Evolutionary conservation across 2,888 invertebrate genomes (phyloP), one percentile per base, ranked within the genome.

Genomic region (Gari tellinella): DNA sequence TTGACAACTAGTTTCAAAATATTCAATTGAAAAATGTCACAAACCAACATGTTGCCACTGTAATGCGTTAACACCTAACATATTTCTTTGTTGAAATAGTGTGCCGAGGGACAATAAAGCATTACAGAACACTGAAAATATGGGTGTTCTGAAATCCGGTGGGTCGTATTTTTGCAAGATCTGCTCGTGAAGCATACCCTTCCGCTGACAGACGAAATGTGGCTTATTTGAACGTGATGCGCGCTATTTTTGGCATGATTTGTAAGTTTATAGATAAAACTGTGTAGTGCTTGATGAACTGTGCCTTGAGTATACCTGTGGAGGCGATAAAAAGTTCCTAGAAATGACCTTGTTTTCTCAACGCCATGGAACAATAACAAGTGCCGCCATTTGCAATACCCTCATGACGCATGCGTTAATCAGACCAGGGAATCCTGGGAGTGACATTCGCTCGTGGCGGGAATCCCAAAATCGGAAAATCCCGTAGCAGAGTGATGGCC

Each of bases 381-480:
- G 96, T 95, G 96, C 95, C 97, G 97, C 97, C 97, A 97, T 97
- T 97, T 97, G 96, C 96, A 96, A 96, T 97, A 95, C 81, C 77
- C 76, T 77, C 81, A 84, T 69, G 83, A 86, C 90, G 92, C 92
- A 91, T 92, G 92, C 89, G 88, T 84, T 51, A 83, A 83, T 79
- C 69, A 68, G 49, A 70, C 12, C 58, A 76, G 64, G 80, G 88
- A 84, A 86, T 85, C 83, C 81, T 88, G 88, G 88, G 88, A 86
- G 80, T 72, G 76, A 81, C 73, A 70, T 80, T 26, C 37, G 48
- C 45, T 67, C 21, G 51, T 60, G 70, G 75, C 75, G 75, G 70
- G 75, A 72, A 68, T 56, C 41, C 56, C 52, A 56, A 68, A 62
- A 31, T 31, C 31, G 5, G 5, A 10, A 7, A 10, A 4, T 31